Conservation (phyloP, 2,888 invertebrate genomes). For the Melipona beecheii region DNA sequence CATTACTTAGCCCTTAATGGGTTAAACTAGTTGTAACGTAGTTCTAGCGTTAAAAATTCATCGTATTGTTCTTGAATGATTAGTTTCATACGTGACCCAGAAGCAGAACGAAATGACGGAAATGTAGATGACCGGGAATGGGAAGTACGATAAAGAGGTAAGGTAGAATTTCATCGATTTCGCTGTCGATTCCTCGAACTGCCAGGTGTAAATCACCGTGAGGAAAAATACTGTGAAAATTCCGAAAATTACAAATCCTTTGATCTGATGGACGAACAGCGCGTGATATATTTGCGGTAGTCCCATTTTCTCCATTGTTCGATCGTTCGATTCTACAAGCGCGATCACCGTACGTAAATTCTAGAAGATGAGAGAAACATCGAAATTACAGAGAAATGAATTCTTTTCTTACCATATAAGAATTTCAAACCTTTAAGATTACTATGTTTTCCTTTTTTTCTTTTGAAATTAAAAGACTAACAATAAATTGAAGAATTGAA, state of each 20-base stretch:
- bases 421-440: neutral
- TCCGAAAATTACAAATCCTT: neutral
- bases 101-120: constrained; percentile 60
- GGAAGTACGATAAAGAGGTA: neutral
- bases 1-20: no score
- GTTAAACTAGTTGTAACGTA: no score
- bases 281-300: constrained; percentile 52
- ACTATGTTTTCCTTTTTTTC: rapidly evolving
- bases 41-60: neutral
- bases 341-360: constrained; percentile 15
- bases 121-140: constrained; percentile 40
- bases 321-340: constrained; percentile 54
- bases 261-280: constrained; percentile 38
- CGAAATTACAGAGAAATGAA: neutral
- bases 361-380: constrained; percentile 6
- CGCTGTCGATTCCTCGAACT: constrained; percentile 4
- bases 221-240: neutral
- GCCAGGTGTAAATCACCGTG: neutral
- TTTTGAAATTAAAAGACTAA: neutral
- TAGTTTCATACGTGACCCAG: constrained; percentile 64
- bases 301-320: constrained; percentile 61
- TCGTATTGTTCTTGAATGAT: neutral
- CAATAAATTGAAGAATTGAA: neutral
- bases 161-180: constrained; percentile 1
- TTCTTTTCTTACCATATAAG: neutral